Conservation (phyloP, 2,113 vertebrate species). For the Crotalus tigris region DNA sequence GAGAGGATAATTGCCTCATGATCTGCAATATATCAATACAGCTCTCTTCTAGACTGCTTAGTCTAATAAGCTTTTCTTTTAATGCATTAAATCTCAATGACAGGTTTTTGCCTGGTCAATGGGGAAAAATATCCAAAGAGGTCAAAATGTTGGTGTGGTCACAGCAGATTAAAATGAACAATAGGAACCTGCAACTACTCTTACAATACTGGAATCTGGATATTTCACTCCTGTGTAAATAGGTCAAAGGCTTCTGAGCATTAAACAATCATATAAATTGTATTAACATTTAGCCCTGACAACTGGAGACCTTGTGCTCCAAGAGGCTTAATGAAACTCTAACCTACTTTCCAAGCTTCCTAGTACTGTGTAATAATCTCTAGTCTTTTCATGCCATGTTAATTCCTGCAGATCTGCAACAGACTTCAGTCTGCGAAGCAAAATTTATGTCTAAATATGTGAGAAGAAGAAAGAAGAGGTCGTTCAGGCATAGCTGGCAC, state of each 20-base stretch:
- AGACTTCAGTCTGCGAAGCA: background rate
- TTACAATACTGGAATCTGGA: background rate
- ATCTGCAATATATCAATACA: conserved; percentile 49
- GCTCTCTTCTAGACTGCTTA: conserved; percentile 23
- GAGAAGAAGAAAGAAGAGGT: background rate
- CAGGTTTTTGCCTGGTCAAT: background rate
- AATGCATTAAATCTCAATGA: background rate
- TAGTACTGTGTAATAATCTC: conserved; percentile 7
- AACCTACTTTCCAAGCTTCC: background rate
- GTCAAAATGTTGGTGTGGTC: background rate
- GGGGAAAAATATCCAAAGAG: background rate
- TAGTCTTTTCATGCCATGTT: background rate
- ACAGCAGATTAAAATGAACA: background rate
- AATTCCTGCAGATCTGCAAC: background rate
- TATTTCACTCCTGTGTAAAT: conserved; percentile 34
- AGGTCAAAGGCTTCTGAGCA: conserved; percentile 30
- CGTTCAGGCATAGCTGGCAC: background rate
- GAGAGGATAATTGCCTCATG: conserved; percentile 17
- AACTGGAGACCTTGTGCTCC: background rate
- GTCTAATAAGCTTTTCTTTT: background rate
- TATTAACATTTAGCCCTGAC: background rate
- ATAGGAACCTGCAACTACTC: background rate
- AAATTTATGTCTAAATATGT: background rate
- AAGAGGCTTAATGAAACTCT: background rate
- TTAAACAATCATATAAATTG: conserved; percentile 19